Base-by-base conservation (phyloP, 2,888 invertebrate genomes). In the Plusia festucae region DNA sequence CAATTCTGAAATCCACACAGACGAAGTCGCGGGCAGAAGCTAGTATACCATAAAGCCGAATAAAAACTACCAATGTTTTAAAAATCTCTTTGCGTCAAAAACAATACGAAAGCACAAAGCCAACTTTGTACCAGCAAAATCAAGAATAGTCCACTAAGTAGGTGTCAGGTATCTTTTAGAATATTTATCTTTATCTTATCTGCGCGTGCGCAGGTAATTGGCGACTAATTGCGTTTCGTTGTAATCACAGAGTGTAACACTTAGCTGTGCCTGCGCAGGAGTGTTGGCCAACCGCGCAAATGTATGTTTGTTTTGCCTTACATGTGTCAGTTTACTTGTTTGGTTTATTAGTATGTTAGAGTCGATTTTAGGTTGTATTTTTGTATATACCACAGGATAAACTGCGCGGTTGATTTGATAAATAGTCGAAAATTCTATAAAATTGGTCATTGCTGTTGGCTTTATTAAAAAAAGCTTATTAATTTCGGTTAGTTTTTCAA, bases 221-320 rank as follows among this genome's bases (percentile, higher is more conserved):
- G 89, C 84, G 81, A 82, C 92, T 94, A 94, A 94, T 93, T 92
- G 93, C 89, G 82, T 93, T 93, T 91, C 90, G 83, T 87, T 93
- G 93, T 93, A 91, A 90, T 90, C 86, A 89, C 86, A 88, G 89
- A 86, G 85, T 81, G 83, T 83, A 83, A 83, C 84, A 82, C 83
- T 82, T 81, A 78, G 78, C 79, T 71, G 81, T 15, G 34, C 34
- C 3, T 4, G 9, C 58, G 69, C 81, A 55, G 59, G 79, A 81
- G 76, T 81, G 70, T 72, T 76, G 76, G 73, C 22, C 54, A 60
- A 80, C 68, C 68, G 53, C 61, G 73, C 76, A 81, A 79, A 78
- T 74, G 73, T 77, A 70, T 84, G 78, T 83, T 82, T 82, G 82
- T 73, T 73, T 72, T 71, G 32, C 57, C 51, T 62, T 64, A 75